A percentile compares a stretch with the other conserved stretches of the same genome.
Evolutionary conservation across 2,113 vertebrate genomes (phyloP).

Genomic region (Anolis sagrei): DNA sequence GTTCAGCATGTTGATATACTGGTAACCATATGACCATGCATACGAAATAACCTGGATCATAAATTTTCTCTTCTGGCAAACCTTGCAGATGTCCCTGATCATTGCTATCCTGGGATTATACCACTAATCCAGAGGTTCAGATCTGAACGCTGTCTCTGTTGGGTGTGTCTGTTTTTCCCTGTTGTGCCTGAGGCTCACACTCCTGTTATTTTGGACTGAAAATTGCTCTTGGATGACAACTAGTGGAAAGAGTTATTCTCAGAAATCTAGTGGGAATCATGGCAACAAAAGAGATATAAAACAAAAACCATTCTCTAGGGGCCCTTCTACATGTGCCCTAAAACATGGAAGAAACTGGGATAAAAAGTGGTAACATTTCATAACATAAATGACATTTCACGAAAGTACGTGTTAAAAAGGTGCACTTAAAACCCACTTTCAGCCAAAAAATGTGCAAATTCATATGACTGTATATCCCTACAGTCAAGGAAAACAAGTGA

Average conservation of each 20-base stretch:
- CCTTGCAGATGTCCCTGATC: background rate
- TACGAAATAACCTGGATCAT: background rate
- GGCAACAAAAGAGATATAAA: background rate
- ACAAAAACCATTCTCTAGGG: background rate
- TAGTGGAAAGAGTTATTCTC: background rate
- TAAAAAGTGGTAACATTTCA: too few relatives aligned
- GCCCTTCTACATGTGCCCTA: too few relatives aligned
- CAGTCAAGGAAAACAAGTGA: too few relatives aligned
- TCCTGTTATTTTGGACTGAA: background rate
- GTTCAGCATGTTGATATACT: background rate
- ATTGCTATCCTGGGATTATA: background rate
- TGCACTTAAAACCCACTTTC: too few relatives aligned
- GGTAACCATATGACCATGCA: background rate
- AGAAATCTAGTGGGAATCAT: background rate
- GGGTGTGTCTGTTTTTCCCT: background rate
- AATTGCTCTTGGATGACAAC: background rate
- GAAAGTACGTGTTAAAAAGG: too few relatives aligned
- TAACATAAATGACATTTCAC: too few relatives aligned
- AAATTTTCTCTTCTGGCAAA: background rate
- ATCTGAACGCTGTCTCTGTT: background rate
- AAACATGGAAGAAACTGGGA: too few relatives aligned
- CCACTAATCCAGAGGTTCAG: background rate
- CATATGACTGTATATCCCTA: too few relatives aligned
- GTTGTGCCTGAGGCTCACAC: background rate
- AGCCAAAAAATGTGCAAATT: too few relatives aligned